phyloP scores from a whole-genome alignment of 1,140 invertebrate species.

The Hycleus cichorii region DNA sequence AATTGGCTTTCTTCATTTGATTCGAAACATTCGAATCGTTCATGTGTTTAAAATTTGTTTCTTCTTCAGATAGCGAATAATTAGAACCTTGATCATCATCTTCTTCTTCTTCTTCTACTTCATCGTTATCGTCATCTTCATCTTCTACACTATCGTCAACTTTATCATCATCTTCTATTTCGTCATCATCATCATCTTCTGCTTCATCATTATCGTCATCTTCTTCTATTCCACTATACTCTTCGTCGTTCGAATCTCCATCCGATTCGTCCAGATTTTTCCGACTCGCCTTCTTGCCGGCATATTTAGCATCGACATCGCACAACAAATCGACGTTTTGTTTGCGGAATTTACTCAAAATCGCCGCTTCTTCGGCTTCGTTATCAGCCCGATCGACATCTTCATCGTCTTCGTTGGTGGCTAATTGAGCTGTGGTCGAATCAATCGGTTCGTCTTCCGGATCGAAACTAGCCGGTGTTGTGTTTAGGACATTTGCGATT shows the following conservation, averaged over 20 bases:
- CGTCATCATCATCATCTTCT: not conserved
- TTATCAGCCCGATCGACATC: slow-evolving; percentile 42
- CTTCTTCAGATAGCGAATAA: slow-evolving; percentile 24
- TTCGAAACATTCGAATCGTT: slow-evolving; percentile 48
- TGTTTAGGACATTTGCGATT: slow-evolving; percentile 50
- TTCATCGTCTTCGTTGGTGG: slow-evolving; percentile 43
- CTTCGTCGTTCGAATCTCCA: slow-evolving; percentile 19
- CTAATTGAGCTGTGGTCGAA: no score
- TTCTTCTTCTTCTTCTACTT: slow-evolving; percentile 16
- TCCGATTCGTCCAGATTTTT: slow-evolving; percentile 40
- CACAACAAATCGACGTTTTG: slow-evolving; percentile 57
- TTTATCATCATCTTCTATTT: slow-evolving; percentile 20
- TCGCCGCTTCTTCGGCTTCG: slow-evolving; percentile 45
- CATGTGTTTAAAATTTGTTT: slow-evolving; percentile 48
- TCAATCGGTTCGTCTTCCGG: slow-evolving; percentile 21
- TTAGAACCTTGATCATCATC: slow-evolving; percentile 31
- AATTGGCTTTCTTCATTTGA: slow-evolving; percentile 68
- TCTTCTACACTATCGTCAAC: slow-evolving; percentile 27
- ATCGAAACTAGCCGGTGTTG: slow-evolving; percentile 46
- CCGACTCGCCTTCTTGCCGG: slow-evolving; percentile 57
- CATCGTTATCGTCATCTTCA: not conserved
- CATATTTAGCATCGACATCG: slow-evolving; percentile 63
- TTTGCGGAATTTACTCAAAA: slow-evolving; percentile 53
- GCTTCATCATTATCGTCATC: slow-evolving; percentile 15
- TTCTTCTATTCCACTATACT: slow-evolving; percentile 10